Conservation (phyloP, 2,113 vertebrate species). For the Nannospalax galili region DNA sequence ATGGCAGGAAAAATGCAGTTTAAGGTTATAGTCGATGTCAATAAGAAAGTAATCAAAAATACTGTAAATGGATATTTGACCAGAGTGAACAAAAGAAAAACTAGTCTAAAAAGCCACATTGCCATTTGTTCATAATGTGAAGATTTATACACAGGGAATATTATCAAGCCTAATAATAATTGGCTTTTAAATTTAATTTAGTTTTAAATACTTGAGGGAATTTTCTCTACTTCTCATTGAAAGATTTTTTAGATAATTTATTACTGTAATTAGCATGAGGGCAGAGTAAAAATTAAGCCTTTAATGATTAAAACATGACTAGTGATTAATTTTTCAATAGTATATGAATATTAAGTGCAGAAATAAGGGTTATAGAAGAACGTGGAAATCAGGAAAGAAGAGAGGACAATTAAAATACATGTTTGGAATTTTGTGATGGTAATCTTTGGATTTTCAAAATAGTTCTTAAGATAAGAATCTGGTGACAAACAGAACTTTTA, state of each 20-base stretch:
- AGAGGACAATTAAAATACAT: background rate
- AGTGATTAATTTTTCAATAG: conserved; percentile 30
- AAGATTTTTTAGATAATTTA: conserved; percentile 40
- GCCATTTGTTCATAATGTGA: background rate
- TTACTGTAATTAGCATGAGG: background rate
- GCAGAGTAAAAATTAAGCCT: conserved; percentile 18
- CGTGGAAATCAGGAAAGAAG: background rate
- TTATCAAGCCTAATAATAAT: background rate
- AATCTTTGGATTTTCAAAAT: background rate
- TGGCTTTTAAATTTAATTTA: conserved; percentile 57
- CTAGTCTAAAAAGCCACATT: background rate
- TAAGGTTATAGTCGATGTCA: background rate
- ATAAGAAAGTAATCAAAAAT: background rate
- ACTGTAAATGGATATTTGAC: background rate
- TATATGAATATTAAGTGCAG: background rate
- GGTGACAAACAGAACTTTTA: background rate
- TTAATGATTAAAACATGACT: conserved; percentile 22
- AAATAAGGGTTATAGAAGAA: background rate
- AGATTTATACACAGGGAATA: conserved; percentile 14
- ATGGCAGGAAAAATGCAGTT: background rate
- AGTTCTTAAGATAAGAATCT: background rate
- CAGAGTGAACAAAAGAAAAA: background rate
- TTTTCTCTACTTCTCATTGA: conserved; percentile 14
- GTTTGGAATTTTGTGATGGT: too few species aligned
- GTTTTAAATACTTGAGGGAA: background rate